Evolutionary conservation across 2,797 vertebrate genomes (phyloP).

Genomic region (Lepilemur septentrionalis): DNA sequence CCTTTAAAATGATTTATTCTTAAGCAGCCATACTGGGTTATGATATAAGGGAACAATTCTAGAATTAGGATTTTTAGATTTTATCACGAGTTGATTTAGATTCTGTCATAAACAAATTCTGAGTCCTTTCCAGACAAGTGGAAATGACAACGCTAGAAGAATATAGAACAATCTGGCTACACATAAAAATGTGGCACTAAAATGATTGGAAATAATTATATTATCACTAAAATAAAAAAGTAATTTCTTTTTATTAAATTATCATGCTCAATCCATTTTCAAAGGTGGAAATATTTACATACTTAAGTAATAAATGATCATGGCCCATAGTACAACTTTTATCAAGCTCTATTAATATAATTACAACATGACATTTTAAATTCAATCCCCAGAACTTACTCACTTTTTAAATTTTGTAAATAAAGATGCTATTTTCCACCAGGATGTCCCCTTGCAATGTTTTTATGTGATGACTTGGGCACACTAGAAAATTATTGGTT

Average conservation of each 20-base stretch:
- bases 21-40: not conserved
- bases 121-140: not conserved
- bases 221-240: not conserved
- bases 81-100: not conserved
- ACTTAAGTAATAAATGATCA: not conserved
- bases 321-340: not conserved
- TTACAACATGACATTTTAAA: slow-evolving; percentile 23
- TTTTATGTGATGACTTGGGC: not conserved
- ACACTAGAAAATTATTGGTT: not conserved
- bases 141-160: not conserved
- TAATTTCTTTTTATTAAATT: not conserved
- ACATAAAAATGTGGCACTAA: not conserved
- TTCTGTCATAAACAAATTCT: not conserved
- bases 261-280: not conserved
- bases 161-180: not conserved
- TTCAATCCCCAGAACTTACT: not conserved
- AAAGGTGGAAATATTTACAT: not conserved
- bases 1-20: not conserved
- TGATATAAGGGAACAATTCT: not conserved
- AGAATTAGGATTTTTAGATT: not conserved
- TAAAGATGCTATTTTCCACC: not conserved
- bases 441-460: not conserved
- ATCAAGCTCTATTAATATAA: not conserved
- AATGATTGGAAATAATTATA: not conserved
- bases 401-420: not conserved